Base-by-base conservation (phyloP, 2,888 invertebrate genomes). In the Cotesia congregata region DNA sequence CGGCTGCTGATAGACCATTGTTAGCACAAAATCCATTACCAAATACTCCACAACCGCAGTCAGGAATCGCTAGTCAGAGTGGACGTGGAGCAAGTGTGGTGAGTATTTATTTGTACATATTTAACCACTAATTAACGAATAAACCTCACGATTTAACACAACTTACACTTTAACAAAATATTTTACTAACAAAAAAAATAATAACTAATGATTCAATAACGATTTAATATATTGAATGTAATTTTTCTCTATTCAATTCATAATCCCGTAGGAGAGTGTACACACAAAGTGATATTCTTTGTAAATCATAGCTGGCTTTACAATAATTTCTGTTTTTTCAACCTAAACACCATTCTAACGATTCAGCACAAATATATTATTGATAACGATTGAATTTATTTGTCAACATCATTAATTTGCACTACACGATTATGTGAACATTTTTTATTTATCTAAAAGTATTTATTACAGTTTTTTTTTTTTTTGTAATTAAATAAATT, bases 81-180 rank as follows among this genome's bases (percentile, higher is more conserved):
- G 96, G 96, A 62, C 93, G 96, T 78, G 96, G 96, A 76, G 94
- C 96, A 76, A 95, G 96, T 83, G 95, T 97, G 92, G 97, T 96
- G 91, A 93, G 95, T 90, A 7, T 12, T 50, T 50, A 50, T 50
- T 50, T 50, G 12, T 50, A 50, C 7, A 50, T 50, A 50, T 50
- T 50, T 12, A 50, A 30, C 30, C 62, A 71, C 20, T 71, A 30
- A 7, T 20, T 12, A 70, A 72, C 2, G 2, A 50, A 50, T 69
- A 6, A 41, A 69, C 6, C 41, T 12, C 12, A 40, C 12, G 6
- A 39, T 38, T 38, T 39, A 72, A 50, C 50, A 50, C 50, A 50
- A 50, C 50, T 50, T 50, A 50, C 50, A 50, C 50, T 50, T 50
- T 9, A 50, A 12, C 12, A 50, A 50, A 50, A 12, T 12, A 50